Percentiles rank a stretch among this genome's conserved stretches.
Evolutionary conservation across 2,888 invertebrate genomes (phyloP).

Genomic region (Ichneumoninae sp.): DNA sequence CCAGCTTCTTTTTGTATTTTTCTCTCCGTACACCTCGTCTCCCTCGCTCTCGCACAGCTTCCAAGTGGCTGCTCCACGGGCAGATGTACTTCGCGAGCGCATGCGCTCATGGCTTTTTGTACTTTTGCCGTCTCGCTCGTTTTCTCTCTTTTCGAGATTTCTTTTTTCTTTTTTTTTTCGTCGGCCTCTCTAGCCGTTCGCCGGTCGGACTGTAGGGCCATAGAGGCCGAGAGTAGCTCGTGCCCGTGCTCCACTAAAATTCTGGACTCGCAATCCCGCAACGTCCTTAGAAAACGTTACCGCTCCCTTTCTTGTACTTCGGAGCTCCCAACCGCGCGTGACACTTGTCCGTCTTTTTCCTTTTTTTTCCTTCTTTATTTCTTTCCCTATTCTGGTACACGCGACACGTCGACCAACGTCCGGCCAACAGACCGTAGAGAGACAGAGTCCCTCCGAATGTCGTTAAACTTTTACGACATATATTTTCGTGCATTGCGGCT

Average conservation of each 20-base stretch:
- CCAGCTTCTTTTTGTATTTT: conserved; percentile 15
- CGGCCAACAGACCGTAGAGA: conserved; percentile 24
- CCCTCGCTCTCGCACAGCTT: conserved; percentile 36
- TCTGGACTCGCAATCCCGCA: conserved; percentile 5
- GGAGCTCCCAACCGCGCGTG: conserved; percentile 33
- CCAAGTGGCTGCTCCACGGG: conserved; percentile 39
- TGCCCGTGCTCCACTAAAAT: conserved; percentile 18
- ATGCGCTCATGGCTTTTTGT: conserved; percentile 56
- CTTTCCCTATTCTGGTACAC: conserved; percentile 44
- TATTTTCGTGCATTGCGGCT: conserved; percentile 46
- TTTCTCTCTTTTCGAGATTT: conserved; percentile 34
- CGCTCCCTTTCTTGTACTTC: conserved; percentile 16
- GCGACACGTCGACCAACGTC: conserved; percentile 49
- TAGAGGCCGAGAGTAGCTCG: conserved; percentile 24
- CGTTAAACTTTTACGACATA: conserved; percentile 62
- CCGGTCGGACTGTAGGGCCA: not conserved
- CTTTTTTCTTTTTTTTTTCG: conserved; percentile 33
- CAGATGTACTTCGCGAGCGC: conserved; percentile 71
- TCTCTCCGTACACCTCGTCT: conserved; percentile 22
- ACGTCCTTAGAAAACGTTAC: conserved; percentile 43
- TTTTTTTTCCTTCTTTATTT: conserved; percentile 35
- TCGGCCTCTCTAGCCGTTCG: conserved; percentile 26
- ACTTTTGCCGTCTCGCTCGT: conserved; percentile 41
- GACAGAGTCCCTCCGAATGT: conserved; percentile 36
- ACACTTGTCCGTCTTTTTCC: conserved; percentile 51